Evolutionary conservation across 1,140 invertebrate genomes (phyloP).

Genomic region (Tachypleus tridentatus): DNA sequence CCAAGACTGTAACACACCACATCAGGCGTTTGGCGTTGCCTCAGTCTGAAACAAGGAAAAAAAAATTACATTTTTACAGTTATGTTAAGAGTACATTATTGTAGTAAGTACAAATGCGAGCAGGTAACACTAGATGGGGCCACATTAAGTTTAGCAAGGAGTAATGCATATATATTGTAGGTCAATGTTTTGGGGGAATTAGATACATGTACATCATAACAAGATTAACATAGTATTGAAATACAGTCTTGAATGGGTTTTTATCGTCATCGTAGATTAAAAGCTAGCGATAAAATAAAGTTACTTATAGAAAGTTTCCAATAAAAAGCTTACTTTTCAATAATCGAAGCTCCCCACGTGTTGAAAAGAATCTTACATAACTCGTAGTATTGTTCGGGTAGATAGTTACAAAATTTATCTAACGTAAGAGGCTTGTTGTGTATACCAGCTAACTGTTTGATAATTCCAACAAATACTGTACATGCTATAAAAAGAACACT

Average conservation of each 20-base stretch:
- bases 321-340: slow-evolving; percentile 16
- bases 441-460: slow-evolving; percentile 14
- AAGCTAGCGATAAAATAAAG: neutral
- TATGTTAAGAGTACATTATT: neutral
- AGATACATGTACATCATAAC: neutral
- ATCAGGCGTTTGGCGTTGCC: slow-evolving; percentile 28
- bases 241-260: too few relatives aligned
- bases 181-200: neutral
- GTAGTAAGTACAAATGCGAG: neutral
- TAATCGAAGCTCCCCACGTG: slow-evolving; percentile 13
- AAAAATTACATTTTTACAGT: neutral
- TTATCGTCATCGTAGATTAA: neutral
- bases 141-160: neutral
- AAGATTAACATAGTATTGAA: too few relatives aligned
- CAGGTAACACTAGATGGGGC: neutral
- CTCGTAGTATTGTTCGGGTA: slow-evolving; percentile 10
- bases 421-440: slow-evolving; percentile 14
- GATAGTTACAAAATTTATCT: slow-evolving; percentile 5
- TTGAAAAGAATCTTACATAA: slow-evolving; percentile 14
- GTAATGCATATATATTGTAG: neutral
- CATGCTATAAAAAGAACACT: slow-evolving; percentile 5
- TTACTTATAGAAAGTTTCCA: neutral
- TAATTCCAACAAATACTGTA: slow-evolving; percentile 13
- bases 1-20: slow-evolving; percentile 29
- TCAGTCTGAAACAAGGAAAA: slow-evolving; percentile 18